Evolutionary conservation across 2,888 invertebrate genomes (phyloP).

Genomic region (Timema podura): DNA sequence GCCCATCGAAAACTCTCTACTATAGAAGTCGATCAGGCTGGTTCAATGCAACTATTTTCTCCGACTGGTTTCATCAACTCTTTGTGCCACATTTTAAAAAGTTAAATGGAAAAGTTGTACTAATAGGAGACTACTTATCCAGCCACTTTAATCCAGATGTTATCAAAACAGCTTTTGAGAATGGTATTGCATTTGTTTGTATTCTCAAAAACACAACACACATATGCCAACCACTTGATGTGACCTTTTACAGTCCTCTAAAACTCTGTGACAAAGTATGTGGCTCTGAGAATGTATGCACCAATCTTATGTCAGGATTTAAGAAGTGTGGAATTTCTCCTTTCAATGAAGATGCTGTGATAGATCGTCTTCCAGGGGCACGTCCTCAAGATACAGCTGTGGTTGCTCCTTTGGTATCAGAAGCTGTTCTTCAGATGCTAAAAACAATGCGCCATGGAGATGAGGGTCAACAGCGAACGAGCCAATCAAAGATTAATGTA

Average conservation of each 20-base stretch:
- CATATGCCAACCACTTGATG: conserved; percentile 5
- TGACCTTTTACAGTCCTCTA: neutral
- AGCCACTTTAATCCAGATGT: conserved; percentile 4
- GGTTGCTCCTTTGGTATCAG: too few relatives aligned
- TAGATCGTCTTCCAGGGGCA: too few relatives aligned
- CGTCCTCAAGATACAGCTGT: too few relatives aligned
- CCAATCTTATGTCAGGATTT: too few relatives aligned
- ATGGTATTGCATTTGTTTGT: neutral
- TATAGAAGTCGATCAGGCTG: conserved; percentile 11
- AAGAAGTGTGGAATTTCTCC: too few relatives aligned
- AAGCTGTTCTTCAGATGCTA: too few relatives aligned
- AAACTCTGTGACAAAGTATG: too few relatives aligned
- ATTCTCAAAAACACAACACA: conserved; percentile 8
- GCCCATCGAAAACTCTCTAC: conserved; percentile 1
- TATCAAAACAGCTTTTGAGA: conserved; percentile 1
- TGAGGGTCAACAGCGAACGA: too few relatives aligned
- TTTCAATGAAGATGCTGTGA: too few relatives aligned
- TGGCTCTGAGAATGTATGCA: too few relatives aligned
- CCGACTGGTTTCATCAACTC: neutral
- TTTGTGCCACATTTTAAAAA: conserved; percentile 13
- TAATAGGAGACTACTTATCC: neutral
- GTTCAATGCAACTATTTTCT: conserved; percentile 2
- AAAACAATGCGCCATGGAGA: too few relatives aligned
- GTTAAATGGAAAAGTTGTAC: neutral
- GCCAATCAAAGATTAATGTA: too few relatives aligned